Conservation (phyloP, 2,797 vertebrate species). For the Siniperca undulata region DNA sequence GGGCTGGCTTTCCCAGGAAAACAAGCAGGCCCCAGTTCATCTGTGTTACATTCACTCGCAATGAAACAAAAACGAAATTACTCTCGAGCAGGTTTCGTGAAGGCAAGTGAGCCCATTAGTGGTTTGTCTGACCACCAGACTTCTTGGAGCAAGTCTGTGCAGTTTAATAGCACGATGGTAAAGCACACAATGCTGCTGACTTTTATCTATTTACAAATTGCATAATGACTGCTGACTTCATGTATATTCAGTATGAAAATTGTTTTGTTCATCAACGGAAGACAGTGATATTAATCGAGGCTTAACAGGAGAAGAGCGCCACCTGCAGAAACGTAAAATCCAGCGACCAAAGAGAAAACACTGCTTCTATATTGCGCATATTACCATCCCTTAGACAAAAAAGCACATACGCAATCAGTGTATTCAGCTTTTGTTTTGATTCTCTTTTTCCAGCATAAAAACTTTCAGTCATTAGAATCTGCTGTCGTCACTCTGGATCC, state of each 20-base stretch:
- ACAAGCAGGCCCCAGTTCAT: slow-evolving; percentile 2
- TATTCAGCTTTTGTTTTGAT: not conserved
- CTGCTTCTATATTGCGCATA: not conserved
- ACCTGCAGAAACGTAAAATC: not conserved
- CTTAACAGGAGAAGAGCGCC: not conserved
- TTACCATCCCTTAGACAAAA: not conserved
- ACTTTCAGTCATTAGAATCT: not conserved
- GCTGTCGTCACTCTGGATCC: not conserved
- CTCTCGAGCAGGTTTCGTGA: slow-evolving; percentile 1
- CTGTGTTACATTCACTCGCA: slow-evolving; percentile 1
- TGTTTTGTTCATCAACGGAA: not conserved
- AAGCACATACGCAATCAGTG: not conserved
- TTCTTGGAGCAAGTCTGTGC: slow-evolving; percentile 26
- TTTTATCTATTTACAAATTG: not conserved
- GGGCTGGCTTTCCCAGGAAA: slow-evolving; percentile 38
- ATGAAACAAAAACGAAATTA: not conserved
- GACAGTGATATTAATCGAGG: too few species aligned
- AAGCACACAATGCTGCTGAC: not conserved
- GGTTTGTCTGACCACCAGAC: slow-evolving; percentile 35
- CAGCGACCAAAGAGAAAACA: not conserved
- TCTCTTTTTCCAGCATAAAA: not conserved
- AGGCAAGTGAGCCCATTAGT: slow-evolving; percentile 38
- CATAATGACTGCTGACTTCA: not conserved
- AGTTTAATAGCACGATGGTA: slow-evolving; percentile 6
- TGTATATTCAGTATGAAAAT: not conserved